A percentile compares a stretch with the other conserved stretches of the same genome.
Conservation (phyloP, 1,140 invertebrate species). For the Babylonia areolata region DNA sequence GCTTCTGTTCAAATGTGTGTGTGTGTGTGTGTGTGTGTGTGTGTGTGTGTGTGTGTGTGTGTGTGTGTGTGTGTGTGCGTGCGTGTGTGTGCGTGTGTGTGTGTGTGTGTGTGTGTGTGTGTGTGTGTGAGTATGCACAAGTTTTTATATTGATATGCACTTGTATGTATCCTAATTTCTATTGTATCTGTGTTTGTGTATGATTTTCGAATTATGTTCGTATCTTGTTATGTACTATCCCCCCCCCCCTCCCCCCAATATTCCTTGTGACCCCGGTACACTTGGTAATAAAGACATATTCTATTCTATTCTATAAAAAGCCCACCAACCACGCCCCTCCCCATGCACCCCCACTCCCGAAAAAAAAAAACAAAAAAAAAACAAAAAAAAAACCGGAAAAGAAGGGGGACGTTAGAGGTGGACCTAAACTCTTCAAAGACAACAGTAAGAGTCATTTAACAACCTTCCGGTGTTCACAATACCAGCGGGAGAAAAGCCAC, state of each 20-base stretch:
- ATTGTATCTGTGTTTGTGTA: neutral
- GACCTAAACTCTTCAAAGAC: no score
- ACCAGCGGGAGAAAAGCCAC: no score
- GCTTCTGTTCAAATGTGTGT: neutral
- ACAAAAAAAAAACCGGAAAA: no score
- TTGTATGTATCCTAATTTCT: neutral
- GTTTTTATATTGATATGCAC: neutral
- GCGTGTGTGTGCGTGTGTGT: neutral
- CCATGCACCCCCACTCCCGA: no score
- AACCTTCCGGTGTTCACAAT: no score
- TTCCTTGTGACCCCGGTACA: no score
- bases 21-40: neutral
- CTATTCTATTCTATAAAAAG: no score
- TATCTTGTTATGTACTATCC: neutral
- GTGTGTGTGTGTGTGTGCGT: neutral
- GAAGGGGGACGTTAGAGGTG: no score
- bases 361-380: no score
- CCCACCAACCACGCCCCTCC: no score
- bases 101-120: neutral
- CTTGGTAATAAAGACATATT: no score
- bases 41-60: slow-evolving; percentile 7
- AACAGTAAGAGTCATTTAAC: no score
- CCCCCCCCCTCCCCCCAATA: neutral
- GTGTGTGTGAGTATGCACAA: neutral
- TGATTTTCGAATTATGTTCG: neutral